Evolutionary conservation across 1,140 invertebrate species (phyloP), one percentile per base, ranked within the genome.

Genomic region (Pteromalus puparum): DNA sequence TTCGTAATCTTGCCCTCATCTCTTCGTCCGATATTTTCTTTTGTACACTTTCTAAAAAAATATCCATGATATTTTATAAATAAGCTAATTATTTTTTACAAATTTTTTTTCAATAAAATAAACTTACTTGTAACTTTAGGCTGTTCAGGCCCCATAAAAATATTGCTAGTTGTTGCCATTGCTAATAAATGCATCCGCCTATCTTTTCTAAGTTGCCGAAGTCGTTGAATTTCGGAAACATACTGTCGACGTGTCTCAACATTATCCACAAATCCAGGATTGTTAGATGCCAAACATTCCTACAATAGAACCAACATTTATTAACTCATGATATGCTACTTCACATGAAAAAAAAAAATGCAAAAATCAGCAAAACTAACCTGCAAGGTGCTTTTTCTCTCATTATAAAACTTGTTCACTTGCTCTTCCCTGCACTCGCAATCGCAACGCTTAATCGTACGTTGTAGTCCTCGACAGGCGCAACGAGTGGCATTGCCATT

Each of bases 1-100:
- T 92, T n/a, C 92, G 91, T 12, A 93, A 92, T 85, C 92, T 90
- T 74, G 90, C 87, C 75, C 91, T 91, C 88, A 94, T 91, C 82
- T 93, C 90, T 85, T 91, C 90, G 34, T 94, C 91, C n/a, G 88
- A 90, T 48, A 94, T 90, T 80, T 93, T 92, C 84, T 87, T 92
- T 83, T 91, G 91, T n/a, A 89, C 68, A 72, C 84, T 87, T 81
- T 85, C 92, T 92, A 46, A 13, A 89, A 70, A 53, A 72, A 72
- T 70, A 70, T 1, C 70, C 4, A 26, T 18, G 74, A 18, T 34
- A 26, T 30, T 12, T 70, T 42, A 34, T 18, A 87, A 61, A 61
- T 61, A 67, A 72, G 53, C 65, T 18, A n/a, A 70, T 28, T 70
- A 30, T 30, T 68, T 15, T 18, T 7, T 26, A 10, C 3, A 12